These are phyloP conservation scores for Rallus crepitans DNA, from an alignment of 2,797 vertebrate species.

Conservation along the genomic window DNA sequence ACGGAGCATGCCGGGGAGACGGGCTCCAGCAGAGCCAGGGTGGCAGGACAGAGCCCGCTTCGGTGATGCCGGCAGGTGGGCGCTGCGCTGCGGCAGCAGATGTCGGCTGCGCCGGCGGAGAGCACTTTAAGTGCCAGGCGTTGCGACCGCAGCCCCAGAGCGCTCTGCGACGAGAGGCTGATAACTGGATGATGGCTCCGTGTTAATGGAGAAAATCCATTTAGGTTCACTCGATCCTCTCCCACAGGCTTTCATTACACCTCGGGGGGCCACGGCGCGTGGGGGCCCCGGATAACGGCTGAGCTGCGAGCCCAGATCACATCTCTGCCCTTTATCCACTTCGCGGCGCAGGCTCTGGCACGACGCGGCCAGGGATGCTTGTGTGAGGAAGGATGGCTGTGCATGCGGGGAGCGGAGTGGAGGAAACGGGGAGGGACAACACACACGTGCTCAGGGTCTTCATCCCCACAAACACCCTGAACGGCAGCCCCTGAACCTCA, in stretches of 20 bases:
- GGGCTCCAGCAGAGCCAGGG: fast-evolving
- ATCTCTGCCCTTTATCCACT: neutral
- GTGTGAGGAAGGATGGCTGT: neutral
- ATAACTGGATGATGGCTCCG: slow-evolving; percentile 33
- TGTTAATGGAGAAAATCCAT: slow-evolving; percentile 71
- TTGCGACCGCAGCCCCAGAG: neutral
- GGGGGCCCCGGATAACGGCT: neutral
- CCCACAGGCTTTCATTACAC: slow-evolving; percentile 52
- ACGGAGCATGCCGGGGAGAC: fast-evolving
- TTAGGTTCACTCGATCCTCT: slow-evolving; percentile 60
- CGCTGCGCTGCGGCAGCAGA: neutral
- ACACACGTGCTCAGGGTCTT: too few relatives aligned
- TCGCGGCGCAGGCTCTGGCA: fast-evolving
- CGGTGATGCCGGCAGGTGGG: neutral
- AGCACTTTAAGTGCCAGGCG: neutral
- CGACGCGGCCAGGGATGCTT: neutral
- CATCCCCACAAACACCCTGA: too few relatives aligned
- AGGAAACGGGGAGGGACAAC: too few relatives aligned
- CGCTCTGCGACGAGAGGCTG: neutral
- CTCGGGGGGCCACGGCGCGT: neutral
- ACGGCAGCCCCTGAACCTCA: too few relatives aligned
- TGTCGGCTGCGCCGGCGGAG: neutral
- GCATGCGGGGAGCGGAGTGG: neutral
- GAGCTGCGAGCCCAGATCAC: neutral
- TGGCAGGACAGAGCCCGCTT: neutral